Conservation (phyloP, 1,140 invertebrate genomes). For the Anoplophora glabripennis region DNA sequence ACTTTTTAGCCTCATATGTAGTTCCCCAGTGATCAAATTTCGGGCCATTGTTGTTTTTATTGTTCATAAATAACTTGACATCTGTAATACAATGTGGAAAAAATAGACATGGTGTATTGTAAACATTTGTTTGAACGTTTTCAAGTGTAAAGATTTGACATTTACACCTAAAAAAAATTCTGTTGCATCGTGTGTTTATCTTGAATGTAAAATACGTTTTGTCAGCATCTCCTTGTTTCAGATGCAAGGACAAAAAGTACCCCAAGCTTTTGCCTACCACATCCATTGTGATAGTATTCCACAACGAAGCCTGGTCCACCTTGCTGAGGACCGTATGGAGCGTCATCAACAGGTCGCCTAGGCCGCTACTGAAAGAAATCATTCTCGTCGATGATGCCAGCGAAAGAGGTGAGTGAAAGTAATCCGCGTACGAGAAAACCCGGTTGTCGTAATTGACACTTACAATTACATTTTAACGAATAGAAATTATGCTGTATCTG, state of each 20-base stretch:
- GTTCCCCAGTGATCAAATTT: too few relatives aligned
- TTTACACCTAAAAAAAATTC: too few relatives aligned
- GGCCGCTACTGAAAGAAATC: slow-evolving; percentile 84
- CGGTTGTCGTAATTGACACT: neutral
- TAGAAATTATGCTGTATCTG: too few relatives aligned
- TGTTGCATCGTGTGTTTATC: too few relatives aligned
- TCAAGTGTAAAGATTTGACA: too few relatives aligned
- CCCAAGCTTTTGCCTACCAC: slow-evolving; percentile 78
- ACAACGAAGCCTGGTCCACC: slow-evolving; percentile 98
- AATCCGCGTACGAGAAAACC: neutral
- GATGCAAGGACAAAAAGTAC: slow-evolving; percentile 77
- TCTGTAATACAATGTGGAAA: too few relatives aligned
- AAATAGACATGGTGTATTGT: too few relatives aligned
- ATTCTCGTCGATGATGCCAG: slow-evolving; percentile 95
- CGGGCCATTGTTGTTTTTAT: too few relatives aligned
- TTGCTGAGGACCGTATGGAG: slow-evolving; percentile 93
- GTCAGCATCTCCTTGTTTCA: slow-evolving; percentile 46
- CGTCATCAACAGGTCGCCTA: slow-evolving; percentile 89
- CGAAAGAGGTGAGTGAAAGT: slow-evolving; percentile 69
- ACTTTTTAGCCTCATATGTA: too few relatives aligned
- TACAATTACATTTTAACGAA: neutral
- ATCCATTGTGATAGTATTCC: slow-evolving; percentile 95
- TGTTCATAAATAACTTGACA: too few relatives aligned
- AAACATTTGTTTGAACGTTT: too few relatives aligned
- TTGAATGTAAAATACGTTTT: too few relatives aligned